Conservation (phyloP, 2,113 vertebrate species). For the Calypte anna region DNA sequence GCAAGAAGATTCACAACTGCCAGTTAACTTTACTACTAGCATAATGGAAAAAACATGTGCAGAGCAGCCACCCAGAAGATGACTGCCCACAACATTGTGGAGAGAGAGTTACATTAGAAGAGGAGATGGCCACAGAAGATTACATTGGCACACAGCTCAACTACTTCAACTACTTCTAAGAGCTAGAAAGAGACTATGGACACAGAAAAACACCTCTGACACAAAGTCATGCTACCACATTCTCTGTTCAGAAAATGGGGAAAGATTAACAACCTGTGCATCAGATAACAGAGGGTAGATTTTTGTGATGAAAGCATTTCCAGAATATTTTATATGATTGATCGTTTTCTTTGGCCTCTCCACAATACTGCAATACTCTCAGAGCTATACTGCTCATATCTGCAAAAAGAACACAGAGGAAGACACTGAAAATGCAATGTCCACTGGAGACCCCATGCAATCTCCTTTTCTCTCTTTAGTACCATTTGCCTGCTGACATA, state of each 20-base stretch:
- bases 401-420: not conserved
- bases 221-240: not conserved
- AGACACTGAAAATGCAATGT: not conserved
- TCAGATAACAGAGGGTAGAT: not conserved
- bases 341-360: not conserved
- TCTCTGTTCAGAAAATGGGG: not conserved
- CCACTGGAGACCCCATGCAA: not conserved
- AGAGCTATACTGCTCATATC: not conserved
- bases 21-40: conserved; percentile 53
- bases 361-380: not conserved
- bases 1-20: conserved; percentile 45
- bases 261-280: not conserved
- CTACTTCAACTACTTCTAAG: not conserved
- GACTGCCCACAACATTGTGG: conserved; percentile 2
- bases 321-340: not conserved
- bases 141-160: not conserved
- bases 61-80: conserved; percentile 58
- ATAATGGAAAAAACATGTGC: conserved; percentile 63
- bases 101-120: conserved; percentile 2
- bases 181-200: not conserved
- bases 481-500: not conserved
- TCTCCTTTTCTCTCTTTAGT: not conserved
- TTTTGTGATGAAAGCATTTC: not conserved
- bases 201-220: conserved; percentile 1
- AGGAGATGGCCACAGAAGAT: not conserved